Percentiles rank a stretch among this genome's conserved stretches.
Evolutionary conservation across 2,113 vertebrate species (phyloP).

Genomic region (Malurus elegans): DNA sequence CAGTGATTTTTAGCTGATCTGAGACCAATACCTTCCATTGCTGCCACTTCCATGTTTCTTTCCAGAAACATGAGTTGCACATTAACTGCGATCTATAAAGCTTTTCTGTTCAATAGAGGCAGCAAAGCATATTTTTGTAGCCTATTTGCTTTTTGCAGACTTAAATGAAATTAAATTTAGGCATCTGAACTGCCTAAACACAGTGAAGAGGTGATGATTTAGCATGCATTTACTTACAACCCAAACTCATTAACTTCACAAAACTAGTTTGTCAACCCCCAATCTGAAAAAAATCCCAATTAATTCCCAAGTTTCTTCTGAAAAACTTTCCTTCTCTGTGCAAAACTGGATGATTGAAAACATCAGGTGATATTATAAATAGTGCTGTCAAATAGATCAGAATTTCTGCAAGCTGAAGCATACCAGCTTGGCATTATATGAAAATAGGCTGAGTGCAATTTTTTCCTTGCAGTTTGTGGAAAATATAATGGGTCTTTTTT

Average conservation of each 20-base stretch:
- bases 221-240: background rate
- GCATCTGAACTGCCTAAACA: background rate
- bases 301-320: background rate
- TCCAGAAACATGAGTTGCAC: background rate
- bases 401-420: background rate
- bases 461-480: background rate
- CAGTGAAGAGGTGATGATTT: background rate
- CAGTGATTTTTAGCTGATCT: background rate
- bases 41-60: background rate
- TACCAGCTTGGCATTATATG: background rate
- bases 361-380: background rate
- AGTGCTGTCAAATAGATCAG: background rate
- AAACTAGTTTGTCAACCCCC: background rate
- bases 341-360: background rate
- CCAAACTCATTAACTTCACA: background rate
- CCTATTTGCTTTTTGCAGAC: background rate
- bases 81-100: background rate
- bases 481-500: background rate
- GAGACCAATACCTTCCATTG: background rate
- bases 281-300: background rate
- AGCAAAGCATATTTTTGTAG: background rate
- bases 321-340: background rate
- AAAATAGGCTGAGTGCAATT: background rate
- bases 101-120: background rate
- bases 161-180: background rate